Percentiles rank a stretch among this genome's conserved stretches.
These are phyloP conservation scores for Penaeus monodon DNA, from an alignment of 2,888 invertebrate genomes.

Conservation along the genomic window DNA sequence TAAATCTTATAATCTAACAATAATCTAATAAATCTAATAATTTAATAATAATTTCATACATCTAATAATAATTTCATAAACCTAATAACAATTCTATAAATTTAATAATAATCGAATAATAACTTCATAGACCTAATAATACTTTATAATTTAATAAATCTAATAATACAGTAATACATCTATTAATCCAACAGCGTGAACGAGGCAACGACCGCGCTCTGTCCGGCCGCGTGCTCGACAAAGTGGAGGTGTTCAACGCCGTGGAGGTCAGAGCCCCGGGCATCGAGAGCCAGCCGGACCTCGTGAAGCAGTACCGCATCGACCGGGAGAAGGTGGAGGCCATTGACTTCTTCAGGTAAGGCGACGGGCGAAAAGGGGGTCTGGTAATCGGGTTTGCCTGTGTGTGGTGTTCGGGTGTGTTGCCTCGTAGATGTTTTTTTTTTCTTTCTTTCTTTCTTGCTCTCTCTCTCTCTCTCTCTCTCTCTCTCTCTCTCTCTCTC, in stretches of 20 bases:
- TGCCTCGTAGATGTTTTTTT: too few relatives aligned
- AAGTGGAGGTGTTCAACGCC: constrained; percentile 83
- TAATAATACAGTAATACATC: too few relatives aligned
- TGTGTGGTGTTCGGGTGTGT: too few relatives aligned
- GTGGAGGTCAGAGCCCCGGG: constrained; percentile 84
- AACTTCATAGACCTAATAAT: too few relatives aligned
- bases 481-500: not conserved
- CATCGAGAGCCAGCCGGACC: constrained; percentile 77
- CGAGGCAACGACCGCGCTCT: constrained; percentile 43
- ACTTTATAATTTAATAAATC: too few relatives aligned
- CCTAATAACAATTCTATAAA: too few relatives aligned
- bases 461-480: not conserved
- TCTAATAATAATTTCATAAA: too few relatives aligned
- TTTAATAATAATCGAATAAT: too few relatives aligned
- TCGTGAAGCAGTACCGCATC: constrained; percentile 54
- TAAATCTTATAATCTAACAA: too few relatives aligned
- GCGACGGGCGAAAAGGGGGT: not conserved
- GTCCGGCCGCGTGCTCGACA: constrained; percentile 73
- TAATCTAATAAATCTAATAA: too few relatives aligned
- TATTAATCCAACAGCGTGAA: not conserved
- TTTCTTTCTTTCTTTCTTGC: not conserved
- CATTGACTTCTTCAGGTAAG: constrained; percentile 32
- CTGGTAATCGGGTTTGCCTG: too few relatives aligned
- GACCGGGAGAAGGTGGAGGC: constrained; percentile 25
- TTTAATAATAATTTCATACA: too few relatives aligned